These are phyloP conservation scores for Crenichthys baileyi DNA, from an alignment of 2,797 vertebrate species.

Conservation along the genomic window DNA sequence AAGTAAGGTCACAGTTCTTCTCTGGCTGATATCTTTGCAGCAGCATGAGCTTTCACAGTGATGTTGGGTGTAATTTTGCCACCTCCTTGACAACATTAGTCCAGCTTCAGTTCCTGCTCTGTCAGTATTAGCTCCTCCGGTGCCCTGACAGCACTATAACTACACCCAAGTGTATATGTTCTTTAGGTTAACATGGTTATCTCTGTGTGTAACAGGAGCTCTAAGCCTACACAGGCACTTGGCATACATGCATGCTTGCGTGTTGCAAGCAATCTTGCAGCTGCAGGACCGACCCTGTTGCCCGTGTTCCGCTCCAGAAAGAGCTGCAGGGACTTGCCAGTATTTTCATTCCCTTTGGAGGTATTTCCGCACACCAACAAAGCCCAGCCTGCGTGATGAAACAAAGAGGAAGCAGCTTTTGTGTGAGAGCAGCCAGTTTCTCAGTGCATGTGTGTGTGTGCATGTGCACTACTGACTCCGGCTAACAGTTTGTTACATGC, in stretches of 20 bases:
- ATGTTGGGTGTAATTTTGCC: conserved; percentile 57
- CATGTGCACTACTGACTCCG: conserved; percentile 55
- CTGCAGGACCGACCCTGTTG: conserved; percentile 62
- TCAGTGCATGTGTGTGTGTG: conserved; percentile 15
- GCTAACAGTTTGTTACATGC: conserved; percentile 74
- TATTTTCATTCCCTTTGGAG: conserved; percentile 86
- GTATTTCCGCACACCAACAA: conserved; percentile 86
- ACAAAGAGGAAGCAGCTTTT: conserved; percentile 82
- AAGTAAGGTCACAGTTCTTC: conserved; percentile 39
- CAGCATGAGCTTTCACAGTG: conserved; percentile 35
- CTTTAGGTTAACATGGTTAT: conserved; percentile 81
- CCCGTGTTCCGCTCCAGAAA: conserved; percentile 54
- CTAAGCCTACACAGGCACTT: conserved; percentile 65
- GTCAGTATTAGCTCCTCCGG: conserved; percentile 42
- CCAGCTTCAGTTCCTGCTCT: conserved; percentile 50
- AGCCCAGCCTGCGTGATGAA: conserved; percentile 79
- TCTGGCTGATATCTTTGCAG: conserved; percentile 43
- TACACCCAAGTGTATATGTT: conserved; percentile 76
- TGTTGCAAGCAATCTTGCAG: conserved; percentile 60
- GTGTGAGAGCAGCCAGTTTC: conserved; percentile 71
- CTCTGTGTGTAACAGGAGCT: conserved; percentile 73
- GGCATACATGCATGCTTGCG: conserved; percentile 50
- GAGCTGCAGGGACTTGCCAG: conserved; percentile 84
- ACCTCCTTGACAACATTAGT: conserved; percentile 50
- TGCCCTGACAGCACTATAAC: conserved; percentile 62